Percentiles rank a stretch among this genome's conserved stretches.
These are phyloP conservation scores for Colossoma macropomum DNA, from an alignment of 2,113 vertebrate genomes.

Conservation along the genomic window DNA sequence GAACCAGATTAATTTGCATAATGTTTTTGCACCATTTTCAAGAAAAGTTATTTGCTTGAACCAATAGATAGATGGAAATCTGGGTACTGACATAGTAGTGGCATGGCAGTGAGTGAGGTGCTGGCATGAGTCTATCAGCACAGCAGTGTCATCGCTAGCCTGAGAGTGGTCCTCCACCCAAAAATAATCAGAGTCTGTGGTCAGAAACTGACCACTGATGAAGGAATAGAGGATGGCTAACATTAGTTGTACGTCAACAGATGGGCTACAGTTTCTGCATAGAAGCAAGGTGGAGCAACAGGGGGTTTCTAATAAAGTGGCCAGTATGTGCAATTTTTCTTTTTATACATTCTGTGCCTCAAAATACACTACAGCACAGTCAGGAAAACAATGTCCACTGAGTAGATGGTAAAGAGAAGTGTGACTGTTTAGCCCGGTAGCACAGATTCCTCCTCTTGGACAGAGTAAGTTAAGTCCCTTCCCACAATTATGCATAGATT, in stretches of 20 bases:
- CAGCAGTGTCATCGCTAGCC: not conserved
- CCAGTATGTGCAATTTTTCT: no score
- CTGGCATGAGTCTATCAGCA: no score
- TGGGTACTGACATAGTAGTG: no score
- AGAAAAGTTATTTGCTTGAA: no score
- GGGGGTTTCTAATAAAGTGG: no score
- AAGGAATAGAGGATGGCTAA: not conserved
- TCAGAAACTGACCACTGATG: not conserved
- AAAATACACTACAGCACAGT: no score
- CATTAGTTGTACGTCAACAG: not conserved
- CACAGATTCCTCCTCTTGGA: not conserved
- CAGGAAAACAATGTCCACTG: not conserved
- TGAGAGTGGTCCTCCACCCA: not conserved
- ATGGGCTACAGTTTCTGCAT: not conserved
- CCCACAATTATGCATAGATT: not conserved
- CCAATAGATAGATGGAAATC: no score
- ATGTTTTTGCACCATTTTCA: no score
- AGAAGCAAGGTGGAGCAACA: no score
- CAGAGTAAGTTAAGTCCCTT: no score
- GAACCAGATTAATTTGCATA: no score
- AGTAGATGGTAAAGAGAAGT: not conserved
- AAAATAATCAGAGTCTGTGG: not conserved
- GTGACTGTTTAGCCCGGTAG: not conserved
- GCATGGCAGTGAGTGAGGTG: not conserved
- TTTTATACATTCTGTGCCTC: no score